Evolutionary conservation across 2,113 vertebrate species (phyloP).

Genomic region (Hoplias malabaricus): DNA sequence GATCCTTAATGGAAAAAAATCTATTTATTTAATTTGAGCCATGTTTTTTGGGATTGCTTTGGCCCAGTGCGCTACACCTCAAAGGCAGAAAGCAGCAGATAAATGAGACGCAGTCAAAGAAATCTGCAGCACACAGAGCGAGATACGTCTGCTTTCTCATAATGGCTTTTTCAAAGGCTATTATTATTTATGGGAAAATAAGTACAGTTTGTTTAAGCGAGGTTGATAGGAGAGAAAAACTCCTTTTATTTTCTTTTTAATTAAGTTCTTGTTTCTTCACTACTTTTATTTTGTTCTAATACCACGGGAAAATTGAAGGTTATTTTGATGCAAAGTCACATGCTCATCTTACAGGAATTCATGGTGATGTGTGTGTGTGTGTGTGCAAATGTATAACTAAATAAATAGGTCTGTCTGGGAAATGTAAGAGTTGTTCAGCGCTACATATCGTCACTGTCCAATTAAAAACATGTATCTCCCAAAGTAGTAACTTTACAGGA

Average conservation of each 20-base stretch:
- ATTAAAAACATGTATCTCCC: too few species aligned
- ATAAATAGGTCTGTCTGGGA: too few species aligned
- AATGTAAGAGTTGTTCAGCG: too few species aligned
- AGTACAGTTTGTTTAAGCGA: background rate
- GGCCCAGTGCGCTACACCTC: slow-evolving; percentile 16
- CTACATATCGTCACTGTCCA: too few species aligned
- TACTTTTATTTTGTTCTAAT: background rate
- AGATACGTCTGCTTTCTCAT: background rate
- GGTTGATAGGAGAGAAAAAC: background rate
- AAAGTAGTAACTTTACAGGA: too few species aligned
- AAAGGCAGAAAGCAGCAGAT: slow-evolving; percentile 33
- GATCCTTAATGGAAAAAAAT: background rate
- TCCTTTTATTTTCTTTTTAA: background rate
- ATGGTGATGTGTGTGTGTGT: background rate
- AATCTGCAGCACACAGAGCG: slow-evolving; percentile 16
- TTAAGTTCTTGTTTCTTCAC: background rate
- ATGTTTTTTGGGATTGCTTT: slow-evolving; percentile 15
- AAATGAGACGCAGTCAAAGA: slow-evolving; percentile 15
- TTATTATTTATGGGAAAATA: slow-evolving; percentile 10
- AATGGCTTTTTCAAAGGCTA: background rate
- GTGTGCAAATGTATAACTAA: background rate
- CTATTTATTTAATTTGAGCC: background rate
- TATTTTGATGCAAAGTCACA: background rate
- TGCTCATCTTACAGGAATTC: background rate
- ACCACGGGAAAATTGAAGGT: background rate